Base-by-base conservation (phyloP, 35 echinoderm and acorn worm species). In the Diadema setosum region DNA sequence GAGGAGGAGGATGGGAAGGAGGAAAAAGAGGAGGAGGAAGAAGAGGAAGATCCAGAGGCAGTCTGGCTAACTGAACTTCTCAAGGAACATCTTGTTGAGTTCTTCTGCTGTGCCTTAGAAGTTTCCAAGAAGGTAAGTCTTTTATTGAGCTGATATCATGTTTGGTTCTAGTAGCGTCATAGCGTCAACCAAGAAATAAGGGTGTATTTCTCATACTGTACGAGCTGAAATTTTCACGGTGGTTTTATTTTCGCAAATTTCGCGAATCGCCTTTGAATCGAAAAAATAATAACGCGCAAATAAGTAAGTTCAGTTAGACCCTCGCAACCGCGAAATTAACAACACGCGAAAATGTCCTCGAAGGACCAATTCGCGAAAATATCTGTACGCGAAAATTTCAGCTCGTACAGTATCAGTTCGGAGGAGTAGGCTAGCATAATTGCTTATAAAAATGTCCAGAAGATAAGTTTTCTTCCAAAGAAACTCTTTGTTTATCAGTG, bases 41-140 rank as follows among this genome's bases (percentile, higher is more conserved):
- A 67, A 24, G 73, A 73, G 26, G 67, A 78, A 7, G 39, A 42
- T 15, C 14, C 39, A 36, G 73, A 78, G 73, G 44, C 18, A 9
- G 40, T 78, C 12, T 78, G 73, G 73, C 37, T 78, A 23, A 78
- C 73, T 5, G 73, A 78, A 36, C 40, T 78, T 1, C 37, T 78
- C 14, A 78, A 78, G 21, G 73, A 78, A 12, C 73, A 78, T 33
- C 73, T 78, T 7, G 44, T 78, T 42, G 73, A 78, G 18, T 78
- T 78, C 73, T 78, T 78, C 73, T 78, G 73, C 20, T 42, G 37
- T 25, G 24, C 34, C 18, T 25, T 78, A 44, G 37, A 78, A 44
- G 73, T 78, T 78, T 26, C 35, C 3, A 78, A 78, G 73, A 78
- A 78, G 73, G 73, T 78, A 2, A 78, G 73, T 67, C 11, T 67